phyloP scores from a whole-genome alignment of 2,113 vertebrate species.

The Diphyllodes magnificus region DNA sequence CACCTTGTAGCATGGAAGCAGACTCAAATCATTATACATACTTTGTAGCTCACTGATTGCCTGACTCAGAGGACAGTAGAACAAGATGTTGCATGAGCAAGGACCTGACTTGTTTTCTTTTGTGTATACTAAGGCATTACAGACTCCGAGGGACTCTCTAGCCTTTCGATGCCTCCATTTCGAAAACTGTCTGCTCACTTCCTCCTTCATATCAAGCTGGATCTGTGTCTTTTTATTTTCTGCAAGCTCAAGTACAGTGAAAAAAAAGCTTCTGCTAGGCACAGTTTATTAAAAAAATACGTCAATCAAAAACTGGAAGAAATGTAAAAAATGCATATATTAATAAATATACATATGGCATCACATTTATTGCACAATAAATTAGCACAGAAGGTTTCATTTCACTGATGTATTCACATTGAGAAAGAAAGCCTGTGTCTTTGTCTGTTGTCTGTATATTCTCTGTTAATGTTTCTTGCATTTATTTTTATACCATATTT shows the following conservation, averaged over 20 bases:
- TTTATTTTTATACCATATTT: slow-evolving; percentile 99
- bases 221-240: slow-evolving; percentile 73
- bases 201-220: slow-evolving; percentile 76
- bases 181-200: slow-evolving; percentile 74
- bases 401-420: slow-evolving; percentile 81
- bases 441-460: slow-evolving; percentile 84
- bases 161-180: slow-evolving; percentile 74
- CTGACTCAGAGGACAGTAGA: slow-evolving; percentile 78
- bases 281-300: slow-evolving; percentile 69
- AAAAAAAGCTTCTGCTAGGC: slow-evolving; percentile 72
- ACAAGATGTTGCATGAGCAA: slow-evolving; percentile 91
- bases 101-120: slow-evolving; percentile 78
- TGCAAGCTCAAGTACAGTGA: slow-evolving; percentile 80
- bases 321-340: slow-evolving; percentile 73
- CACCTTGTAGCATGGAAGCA: slow-evolving; percentile 77
- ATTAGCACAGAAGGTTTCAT: slow-evolving; percentile 84
- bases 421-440: slow-evolving; percentile 74
- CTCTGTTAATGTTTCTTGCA: slow-evolving; percentile 86
- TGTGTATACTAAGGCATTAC: slow-evolving; percentile 76
- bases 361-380: slow-evolving; percentile 86
- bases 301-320: slow-evolving; percentile 82
- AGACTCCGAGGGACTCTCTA: slow-evolving; percentile 74
- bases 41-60: slow-evolving; percentile 80
- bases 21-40: slow-evolving; percentile 79
- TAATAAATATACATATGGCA: slow-evolving; percentile 79